Conservation (phyloP, 2,113 vertebrate genomes). For the Ammodytes marinus region DNA sequence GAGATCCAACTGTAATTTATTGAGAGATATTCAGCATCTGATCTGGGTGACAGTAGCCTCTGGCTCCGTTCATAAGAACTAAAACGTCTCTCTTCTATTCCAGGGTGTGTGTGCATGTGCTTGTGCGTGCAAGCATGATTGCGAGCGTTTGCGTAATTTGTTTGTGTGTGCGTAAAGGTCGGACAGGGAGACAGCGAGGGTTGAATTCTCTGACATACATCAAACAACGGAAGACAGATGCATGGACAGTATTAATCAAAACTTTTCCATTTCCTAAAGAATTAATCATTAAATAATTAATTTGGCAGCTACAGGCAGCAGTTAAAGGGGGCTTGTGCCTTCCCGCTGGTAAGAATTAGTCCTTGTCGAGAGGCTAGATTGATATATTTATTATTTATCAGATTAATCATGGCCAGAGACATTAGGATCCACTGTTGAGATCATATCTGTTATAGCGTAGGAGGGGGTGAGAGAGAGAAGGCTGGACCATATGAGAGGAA, state of each 20-base stretch:
- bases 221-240: constrained; percentile 95
- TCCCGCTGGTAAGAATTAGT: constrained; percentile 99
- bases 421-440: constrained; percentile 90
- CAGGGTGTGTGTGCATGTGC: constrained; percentile 15
- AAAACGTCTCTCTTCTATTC: constrained; percentile 68
- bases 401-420: constrained; percentile 98
- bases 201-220: constrained; percentile 96
- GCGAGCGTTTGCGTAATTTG: constrained; percentile 11
- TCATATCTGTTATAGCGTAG: constrained; percentile 80
- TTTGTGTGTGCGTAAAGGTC: constrained; percentile 56
- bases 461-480: constrained; percentile 40
- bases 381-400: constrained; percentile 99
- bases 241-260: constrained; percentile 98
- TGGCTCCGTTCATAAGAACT: constrained; percentile 88
- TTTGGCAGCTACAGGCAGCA: constrained; percentile 94
- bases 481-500: constrained; percentile 39
- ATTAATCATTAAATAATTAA: constrained; percentile 99
- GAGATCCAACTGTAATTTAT: constrained; percentile 95
- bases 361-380: constrained; percentile 99
- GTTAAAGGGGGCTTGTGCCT: constrained; percentile 93
- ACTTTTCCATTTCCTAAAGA: constrained; percentile 98
- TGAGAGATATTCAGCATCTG: constrained; percentile 92
- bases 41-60: constrained; percentile 93
- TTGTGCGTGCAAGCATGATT: constrained; percentile 4
- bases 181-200: constrained; percentile 64